phyloP scores from a whole-genome alignment of 2,113 vertebrate species.

The Pteruthius melanotis region DNA sequence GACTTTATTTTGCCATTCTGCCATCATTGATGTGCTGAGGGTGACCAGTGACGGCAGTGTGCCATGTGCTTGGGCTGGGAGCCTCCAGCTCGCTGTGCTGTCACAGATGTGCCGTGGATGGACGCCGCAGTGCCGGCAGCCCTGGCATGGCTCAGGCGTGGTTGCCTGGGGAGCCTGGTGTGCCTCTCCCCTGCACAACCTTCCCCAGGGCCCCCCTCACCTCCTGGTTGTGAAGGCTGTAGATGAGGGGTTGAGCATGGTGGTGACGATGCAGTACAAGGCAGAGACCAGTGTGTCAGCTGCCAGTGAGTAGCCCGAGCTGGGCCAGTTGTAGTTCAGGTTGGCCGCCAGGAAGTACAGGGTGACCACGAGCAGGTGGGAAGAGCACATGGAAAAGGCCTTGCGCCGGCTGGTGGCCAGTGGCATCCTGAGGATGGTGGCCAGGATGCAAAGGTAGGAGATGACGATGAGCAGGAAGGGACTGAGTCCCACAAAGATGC shows the following conservation, averaged over 20 bases:
- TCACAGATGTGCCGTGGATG: fast-evolving
- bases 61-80: not conserved
- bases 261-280: not conserved
- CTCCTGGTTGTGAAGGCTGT: conserved; percentile 24
- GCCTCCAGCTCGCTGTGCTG: not conserved
- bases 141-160: fast-evolving
- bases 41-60: fast-evolving
- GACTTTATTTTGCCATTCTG: not conserved
- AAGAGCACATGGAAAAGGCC: conserved; percentile 23
- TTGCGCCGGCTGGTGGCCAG: not conserved
- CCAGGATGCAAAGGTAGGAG: conserved; percentile 40
- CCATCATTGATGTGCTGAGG: not conserved
- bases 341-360: not conserved
- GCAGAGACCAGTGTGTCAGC: not conserved
- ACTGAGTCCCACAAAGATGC: not conserved
- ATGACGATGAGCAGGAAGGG: not conserved
- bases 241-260: conserved; percentile 46
- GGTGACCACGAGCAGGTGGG: not conserved
- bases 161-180: fast-evolving
- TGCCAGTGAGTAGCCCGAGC: fast-evolving
- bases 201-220: not conserved
- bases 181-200: fast-evolving
- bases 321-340: conserved; percentile 22
- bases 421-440: not conserved
- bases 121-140: fast-evolving